phyloP scores from a whole-genome alignment of 2,888 invertebrate species.

The Notodonta ziczac region DNA sequence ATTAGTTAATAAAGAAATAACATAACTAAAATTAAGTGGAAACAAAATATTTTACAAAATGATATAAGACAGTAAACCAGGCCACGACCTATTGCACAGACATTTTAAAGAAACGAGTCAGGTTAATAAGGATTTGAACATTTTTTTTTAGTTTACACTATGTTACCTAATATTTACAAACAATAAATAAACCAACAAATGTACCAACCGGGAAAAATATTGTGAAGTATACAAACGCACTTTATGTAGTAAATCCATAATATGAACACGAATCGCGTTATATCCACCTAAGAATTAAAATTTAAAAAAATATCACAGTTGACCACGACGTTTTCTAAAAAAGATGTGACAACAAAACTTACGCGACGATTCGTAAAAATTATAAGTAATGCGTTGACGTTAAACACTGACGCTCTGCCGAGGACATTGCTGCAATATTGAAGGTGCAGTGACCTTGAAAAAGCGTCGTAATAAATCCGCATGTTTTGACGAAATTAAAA shows the following conservation, averaged over 20 bases:
- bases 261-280: constrained; percentile 61
- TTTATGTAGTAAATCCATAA: constrained; percentile 52
- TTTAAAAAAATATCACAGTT: constrained; percentile 85
- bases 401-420: constrained; percentile 16
- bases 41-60: constrained; percentile 66
- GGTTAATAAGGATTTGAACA: constrained; percentile 61
- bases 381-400: constrained; percentile 30
- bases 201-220: constrained; percentile 56
- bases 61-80: constrained; percentile 59
- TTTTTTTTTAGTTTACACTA: constrained; percentile 63
- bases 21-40: constrained; percentile 72
- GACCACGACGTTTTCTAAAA: constrained; percentile 76
- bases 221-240: constrained; percentile 58
- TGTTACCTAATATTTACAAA: constrained; percentile 77
- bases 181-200: constrained; percentile 81
- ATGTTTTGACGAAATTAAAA: neutral
- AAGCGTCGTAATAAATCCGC: neutral
- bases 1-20: constrained; percentile 80
- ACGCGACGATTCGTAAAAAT: constrained; percentile 49
- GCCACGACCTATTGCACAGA: constrained; percentile 80
- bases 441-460: neutral
- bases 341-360: constrained; percentile 68
- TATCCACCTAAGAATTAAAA: constrained; percentile 76
- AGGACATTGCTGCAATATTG: neutral
- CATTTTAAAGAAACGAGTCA: constrained; percentile 47